Conservation (phyloP, 64 coral and sea anemone species). For the Montipora foliosa region DNA sequence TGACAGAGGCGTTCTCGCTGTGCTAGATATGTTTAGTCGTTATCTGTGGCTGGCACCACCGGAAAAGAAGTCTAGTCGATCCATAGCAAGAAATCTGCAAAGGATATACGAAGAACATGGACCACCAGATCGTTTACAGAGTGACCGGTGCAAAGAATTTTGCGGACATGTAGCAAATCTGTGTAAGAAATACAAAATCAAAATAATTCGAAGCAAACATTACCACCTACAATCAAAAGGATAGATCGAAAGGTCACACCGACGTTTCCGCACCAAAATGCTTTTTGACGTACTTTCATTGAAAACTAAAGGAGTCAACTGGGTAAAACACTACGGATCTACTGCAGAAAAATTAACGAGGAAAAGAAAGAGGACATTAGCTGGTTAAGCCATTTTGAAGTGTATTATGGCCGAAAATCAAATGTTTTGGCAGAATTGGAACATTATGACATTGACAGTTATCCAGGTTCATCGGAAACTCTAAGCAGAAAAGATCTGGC, state of each 20-base stretch:
- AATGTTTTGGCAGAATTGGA: no score
- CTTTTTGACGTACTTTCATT: not conserved
- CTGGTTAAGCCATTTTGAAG: constrained; percentile 1
- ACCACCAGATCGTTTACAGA: constrained; percentile 43
- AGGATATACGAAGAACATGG: constrained; percentile 41
- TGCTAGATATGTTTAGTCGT: constrained; percentile 56
- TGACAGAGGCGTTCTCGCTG: constrained; percentile 28
- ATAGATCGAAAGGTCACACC: not conserved
- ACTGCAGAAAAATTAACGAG: not conserved
- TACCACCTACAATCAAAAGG: constrained; percentile 23
- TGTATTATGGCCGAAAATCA: constrained; percentile 27
- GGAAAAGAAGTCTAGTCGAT: constrained; percentile 27
- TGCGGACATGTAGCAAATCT: not conserved
- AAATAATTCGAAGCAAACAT: not conserved
- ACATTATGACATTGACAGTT: no score
- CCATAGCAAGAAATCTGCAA: constrained; percentile 20
- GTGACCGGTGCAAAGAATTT: constrained; percentile 48
- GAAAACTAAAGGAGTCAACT: not conserved
- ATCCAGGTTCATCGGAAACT: no score
- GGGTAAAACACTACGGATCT: no score
- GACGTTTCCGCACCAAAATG: not conserved
- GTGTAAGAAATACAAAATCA: constrained; percentile 33
- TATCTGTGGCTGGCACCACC: constrained; percentile 41
- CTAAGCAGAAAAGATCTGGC: no score
- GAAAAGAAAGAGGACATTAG: constrained; percentile 1